phyloP scores from a whole-genome alignment of 2,113 vertebrate species.

The Pedetes capensis region DNA sequence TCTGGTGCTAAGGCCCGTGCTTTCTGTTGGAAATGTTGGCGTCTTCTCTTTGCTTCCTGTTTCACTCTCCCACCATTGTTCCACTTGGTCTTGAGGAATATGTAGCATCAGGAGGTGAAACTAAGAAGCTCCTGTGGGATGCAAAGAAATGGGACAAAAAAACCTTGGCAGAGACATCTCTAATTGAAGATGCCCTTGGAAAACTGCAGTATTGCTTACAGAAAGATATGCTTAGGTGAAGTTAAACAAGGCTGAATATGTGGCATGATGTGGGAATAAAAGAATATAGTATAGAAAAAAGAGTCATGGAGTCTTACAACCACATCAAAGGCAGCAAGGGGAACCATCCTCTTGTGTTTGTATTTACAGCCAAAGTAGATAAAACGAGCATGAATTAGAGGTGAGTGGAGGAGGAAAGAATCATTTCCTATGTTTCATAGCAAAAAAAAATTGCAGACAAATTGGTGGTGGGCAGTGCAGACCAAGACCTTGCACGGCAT shows the following conservation, averaged over 20 bases:
- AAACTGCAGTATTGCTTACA: background rate
- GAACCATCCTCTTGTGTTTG: background rate
- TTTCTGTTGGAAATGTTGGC: fast-evolving
- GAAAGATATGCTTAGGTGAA: background rate
- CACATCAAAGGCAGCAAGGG: too few relatives aligned
- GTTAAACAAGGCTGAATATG: background rate
- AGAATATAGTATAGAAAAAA: background rate
- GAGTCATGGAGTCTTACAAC: fast-evolving
- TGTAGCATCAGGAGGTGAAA: background rate
- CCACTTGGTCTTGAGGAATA: background rate
- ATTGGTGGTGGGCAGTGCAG: fast-evolving
- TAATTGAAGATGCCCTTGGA: background rate
- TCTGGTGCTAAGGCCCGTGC: fast-evolving
- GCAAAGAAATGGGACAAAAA: too few relatives aligned
- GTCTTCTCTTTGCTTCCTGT: background rate
- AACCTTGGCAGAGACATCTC: background rate
- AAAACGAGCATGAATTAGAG: background rate
- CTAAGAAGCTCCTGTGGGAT: too few relatives aligned
- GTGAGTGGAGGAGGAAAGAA: background rate
- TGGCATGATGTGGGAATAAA: background rate
- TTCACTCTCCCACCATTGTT: background rate
- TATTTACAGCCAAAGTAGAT: background rate
- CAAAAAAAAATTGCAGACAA: too few relatives aligned
- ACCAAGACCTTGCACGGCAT: background rate
- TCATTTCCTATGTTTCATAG: background rate